Percentiles rank a stretch among this genome's conserved stretches.
These are phyloP conservation scores for Pygoscelis adeliae DNA, from an alignment of 2,113 vertebrate genomes.

Conservation along the genomic window DNA sequence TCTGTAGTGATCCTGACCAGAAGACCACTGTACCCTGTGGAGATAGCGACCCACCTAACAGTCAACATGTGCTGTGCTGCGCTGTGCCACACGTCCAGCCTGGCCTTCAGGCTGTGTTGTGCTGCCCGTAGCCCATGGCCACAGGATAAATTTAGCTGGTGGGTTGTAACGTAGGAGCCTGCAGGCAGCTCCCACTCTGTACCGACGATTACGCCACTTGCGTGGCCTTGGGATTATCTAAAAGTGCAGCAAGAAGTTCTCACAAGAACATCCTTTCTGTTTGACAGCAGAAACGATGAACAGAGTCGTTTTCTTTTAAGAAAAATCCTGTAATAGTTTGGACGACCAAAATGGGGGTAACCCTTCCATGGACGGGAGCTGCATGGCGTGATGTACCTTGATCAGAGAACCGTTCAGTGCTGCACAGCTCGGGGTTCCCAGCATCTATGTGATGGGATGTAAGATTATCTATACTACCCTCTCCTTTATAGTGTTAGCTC, in stretches of 20 bases:
- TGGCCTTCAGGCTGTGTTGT: background rate
- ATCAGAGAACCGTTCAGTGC: background rate
- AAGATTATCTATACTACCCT: background rate
- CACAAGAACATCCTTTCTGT: background rate
- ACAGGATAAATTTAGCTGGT: background rate
- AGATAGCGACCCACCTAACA: rapidly evolving
- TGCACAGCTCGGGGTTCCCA: background rate
- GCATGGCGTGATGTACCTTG: background rate
- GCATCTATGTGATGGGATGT: background rate
- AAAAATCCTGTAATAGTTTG: background rate
- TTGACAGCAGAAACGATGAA: background rate
- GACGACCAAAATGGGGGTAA: background rate
- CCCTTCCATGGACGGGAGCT: background rate
- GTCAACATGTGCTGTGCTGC: background rate
- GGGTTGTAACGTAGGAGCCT: background rate
- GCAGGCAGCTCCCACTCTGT: background rate
- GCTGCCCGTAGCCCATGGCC: background rate
- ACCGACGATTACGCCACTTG: rapidly evolving
- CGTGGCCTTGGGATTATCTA: background rate
- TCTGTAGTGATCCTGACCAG: background rate
- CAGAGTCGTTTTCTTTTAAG: background rate
- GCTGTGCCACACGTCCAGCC: background rate
- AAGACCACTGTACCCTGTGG: background rate
- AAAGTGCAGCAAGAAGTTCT: background rate
- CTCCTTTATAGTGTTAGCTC: background rate